phyloP scores from a whole-genome alignment of 2,113 vertebrate species.

The Albula goreensis region DNA sequence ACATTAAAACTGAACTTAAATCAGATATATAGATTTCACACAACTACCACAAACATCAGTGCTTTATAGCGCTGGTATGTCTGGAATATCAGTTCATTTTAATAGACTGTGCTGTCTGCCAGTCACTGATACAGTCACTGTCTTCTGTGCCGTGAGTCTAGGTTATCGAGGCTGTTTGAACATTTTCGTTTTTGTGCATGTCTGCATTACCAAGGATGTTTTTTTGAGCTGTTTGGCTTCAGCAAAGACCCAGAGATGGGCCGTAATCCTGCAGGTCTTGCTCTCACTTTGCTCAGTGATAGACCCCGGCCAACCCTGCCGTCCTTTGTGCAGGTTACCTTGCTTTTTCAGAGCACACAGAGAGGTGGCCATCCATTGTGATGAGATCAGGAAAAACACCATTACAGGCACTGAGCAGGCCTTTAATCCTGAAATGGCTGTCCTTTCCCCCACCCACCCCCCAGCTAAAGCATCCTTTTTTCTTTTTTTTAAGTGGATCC shows the following conservation, averaged over 20 bases:
- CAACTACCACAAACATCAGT: neutral
- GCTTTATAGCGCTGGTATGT: neutral
- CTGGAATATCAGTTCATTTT: neutral
- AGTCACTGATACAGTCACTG: neutral
- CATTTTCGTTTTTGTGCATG: neutral
- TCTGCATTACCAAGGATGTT: neutral
- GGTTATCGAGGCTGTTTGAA: neutral
- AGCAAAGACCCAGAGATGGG: neutral
- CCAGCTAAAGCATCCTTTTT: neutral
- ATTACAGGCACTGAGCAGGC: neutral
- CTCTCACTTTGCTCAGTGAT: neutral
- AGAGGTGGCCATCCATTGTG: neutral
- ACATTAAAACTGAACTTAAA: too few relatives aligned
- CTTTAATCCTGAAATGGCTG: neutral
- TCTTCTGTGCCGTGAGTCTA: neutral
- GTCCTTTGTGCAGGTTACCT: neutral
- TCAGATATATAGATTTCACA: neutral
- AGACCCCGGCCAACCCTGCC: neutral
- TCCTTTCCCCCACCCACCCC: neutral
- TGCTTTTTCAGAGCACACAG: neutral
- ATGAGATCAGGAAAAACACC: neutral
- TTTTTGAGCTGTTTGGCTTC: neutral
- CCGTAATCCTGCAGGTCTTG: neutral
- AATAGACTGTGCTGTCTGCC: neutral
- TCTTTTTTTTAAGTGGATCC: neutral